Conservation (phyloP, 1,140 invertebrate genomes). For the Macrosteles quadrilineatus region DNA sequence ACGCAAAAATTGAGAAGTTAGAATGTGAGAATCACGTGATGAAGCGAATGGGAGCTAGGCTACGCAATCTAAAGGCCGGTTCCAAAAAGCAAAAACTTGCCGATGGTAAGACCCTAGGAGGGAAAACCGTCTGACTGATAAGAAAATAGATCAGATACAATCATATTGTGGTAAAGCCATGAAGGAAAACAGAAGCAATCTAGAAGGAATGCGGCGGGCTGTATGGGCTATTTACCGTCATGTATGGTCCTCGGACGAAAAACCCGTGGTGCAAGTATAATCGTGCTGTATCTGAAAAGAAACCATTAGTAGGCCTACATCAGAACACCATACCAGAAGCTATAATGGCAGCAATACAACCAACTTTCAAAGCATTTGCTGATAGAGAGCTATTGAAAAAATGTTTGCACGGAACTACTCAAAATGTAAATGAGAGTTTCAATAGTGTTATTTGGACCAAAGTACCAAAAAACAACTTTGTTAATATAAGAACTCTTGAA, state of each 20-base stretch:
- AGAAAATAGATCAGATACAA: slow-evolving; percentile 28
- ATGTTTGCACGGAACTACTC: slow-evolving; percentile 34
- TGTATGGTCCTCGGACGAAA: slow-evolving; percentile 44
- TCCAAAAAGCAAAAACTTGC: slow-evolving; percentile 25
- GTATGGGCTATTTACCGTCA: slow-evolving; percentile 47
- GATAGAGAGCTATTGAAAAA: slow-evolving; percentile 36
- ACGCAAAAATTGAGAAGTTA: slow-evolving; percentile 9
- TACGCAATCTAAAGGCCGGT: slow-evolving; percentile 25
- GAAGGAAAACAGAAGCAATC: slow-evolving; percentile 37
- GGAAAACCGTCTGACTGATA: slow-evolving; percentile 33
- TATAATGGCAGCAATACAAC: slow-evolving; percentile 33
- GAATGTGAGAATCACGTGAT: slow-evolving; percentile 33
- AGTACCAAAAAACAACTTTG: slow-evolving; percentile 33
- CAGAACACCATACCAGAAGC: slow-evolving; percentile 27
- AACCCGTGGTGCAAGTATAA: slow-evolving; percentile 45
- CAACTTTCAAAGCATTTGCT: slow-evolving; percentile 33
- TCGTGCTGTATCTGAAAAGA: not conserved
- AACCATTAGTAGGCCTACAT: slow-evolving; percentile 18
- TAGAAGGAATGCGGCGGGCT: slow-evolving; percentile 46
- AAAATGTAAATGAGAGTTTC: slow-evolving; percentile 32
- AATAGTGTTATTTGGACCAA: slow-evolving; percentile 34
- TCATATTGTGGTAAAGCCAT: slow-evolving; percentile 36
- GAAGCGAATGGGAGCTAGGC: slow-evolving; percentile 35
- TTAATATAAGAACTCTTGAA: slow-evolving; percentile 19
- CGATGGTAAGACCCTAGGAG: slow-evolving; percentile 29